Base-by-base conservation (phyloP, 2,888 invertebrate genomes). In the Miltochrista miniata region DNA sequence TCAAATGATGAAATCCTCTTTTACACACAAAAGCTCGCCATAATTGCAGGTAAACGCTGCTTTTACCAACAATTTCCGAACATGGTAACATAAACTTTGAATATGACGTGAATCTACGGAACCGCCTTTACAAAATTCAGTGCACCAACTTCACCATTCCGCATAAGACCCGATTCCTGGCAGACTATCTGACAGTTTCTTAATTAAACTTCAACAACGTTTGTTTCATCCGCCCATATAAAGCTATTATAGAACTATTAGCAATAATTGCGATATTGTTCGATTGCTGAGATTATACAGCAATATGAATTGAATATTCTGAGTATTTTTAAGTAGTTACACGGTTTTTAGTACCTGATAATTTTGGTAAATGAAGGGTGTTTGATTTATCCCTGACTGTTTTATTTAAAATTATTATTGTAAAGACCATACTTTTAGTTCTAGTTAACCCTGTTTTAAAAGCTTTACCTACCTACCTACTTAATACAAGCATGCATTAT, bases 131-230 rank as follows among this genome's bases (percentile, higher is more conserved):
- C 61, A 45, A 61, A 48, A 54, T 47, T 39, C 49, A 49, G 42
- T 56, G 42, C 47, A 29, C 47, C 24, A 59, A 59, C 54, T 54
- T 63, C 48, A 57, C 47, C 57, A 52, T 52, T 48, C 40, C 30
- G 52, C 44, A 48, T 48, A 48, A 45, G 44, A 44, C 48, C 36
- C 15, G 47, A 40, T 45, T 48, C 48, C 36, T 36, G 10, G 30
- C 31, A 40, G 51, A 14, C 37, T 14, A 30, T 62, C 68, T 68
- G 67, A 67, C 66, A 64, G 68, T 38, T 50, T 48, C 54, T 59
- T 67, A 67, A 67, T 67, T 67, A 68, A 68, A 67, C 54, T 67
- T 68, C 54, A 51, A 39, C 51, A 47, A 9, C 52, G 50, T 51
- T 64, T 55, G 51, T 67, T 61, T 43, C 48, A 61, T 56, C 29